phyloP scores from a whole-genome alignment of 2,888 invertebrate species.

The Petrolisthes cinctipes region DNA sequence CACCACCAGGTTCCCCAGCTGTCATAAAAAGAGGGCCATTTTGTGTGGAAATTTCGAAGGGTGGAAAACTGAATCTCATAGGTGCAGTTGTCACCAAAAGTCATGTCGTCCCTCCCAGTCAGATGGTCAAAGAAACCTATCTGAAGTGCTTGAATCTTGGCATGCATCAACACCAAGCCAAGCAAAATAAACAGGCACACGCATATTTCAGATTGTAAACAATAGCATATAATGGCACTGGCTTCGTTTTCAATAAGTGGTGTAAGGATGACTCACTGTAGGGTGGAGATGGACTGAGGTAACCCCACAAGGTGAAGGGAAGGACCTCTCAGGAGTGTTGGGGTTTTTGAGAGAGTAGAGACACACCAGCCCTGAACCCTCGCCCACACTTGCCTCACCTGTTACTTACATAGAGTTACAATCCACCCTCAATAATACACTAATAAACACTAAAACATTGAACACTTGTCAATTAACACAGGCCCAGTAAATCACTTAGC shows the following conservation, averaged over 20 bases:
- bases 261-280: slow-evolving; percentile 48
- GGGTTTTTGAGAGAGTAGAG: slow-evolving; percentile 94
- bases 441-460: no score
- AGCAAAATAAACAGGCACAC: background rate
- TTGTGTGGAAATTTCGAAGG: no score
- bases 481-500: no score
- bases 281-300: slow-evolving; percentile 89
- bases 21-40: background rate
- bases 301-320: slow-evolving; percentile 84
- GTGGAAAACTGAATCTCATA: no score
- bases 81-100: no score
- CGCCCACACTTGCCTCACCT: slow-evolving; percentile 87
- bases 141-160: no score
- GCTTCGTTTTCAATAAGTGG: background rate
- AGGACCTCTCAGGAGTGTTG: slow-evolving; percentile 89
- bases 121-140: no score
- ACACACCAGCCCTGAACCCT: slow-evolving; percentile 80
- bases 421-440: no score
- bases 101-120: no score
- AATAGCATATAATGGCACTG: background rate
- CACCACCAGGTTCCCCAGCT: slow-evolving; percentile 81
- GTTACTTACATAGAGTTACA: slow-evolving; percentile 53
- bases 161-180: no score
- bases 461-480: no score
- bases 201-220: background rate